Evolutionary conservation across 2,113 vertebrate genomes (phyloP).

Genomic region (Lanius ludovicianus): DNA sequence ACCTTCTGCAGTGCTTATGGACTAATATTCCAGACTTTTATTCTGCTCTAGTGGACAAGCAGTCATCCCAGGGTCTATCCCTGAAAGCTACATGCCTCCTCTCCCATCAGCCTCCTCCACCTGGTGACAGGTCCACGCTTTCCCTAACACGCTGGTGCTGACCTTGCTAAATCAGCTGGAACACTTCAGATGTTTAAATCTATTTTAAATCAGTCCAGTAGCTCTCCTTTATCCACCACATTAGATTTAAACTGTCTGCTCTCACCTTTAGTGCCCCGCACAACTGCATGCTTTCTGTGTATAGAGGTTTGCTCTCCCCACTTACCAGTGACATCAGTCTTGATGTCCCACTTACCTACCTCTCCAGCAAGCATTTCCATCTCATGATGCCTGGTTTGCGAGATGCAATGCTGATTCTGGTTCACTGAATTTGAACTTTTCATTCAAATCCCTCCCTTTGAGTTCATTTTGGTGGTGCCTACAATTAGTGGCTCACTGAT

Average conservation of each 20-base stretch:
- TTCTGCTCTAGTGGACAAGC: background rate
- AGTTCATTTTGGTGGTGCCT: background rate
- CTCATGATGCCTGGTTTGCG: background rate
- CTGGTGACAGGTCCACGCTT: background rate
- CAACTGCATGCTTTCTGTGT: background rate
- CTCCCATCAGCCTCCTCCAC: background rate
- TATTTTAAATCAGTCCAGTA: background rate
- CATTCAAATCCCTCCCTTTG: background rate
- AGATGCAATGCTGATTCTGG: background rate
- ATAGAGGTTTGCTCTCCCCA: background rate
- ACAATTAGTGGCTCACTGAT: slow-evolving; percentile 33
- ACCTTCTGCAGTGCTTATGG: background rate
- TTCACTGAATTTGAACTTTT: slow-evolving; percentile 30
- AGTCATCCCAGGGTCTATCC: background rate
- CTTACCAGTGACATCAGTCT: background rate
- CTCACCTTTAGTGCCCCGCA: background rate
- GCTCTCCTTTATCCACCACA: background rate
- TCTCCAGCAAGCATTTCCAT: background rate
- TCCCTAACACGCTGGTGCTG: background rate
- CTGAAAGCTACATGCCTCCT: background rate
- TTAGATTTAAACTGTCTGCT: background rate
- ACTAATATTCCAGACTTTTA: background rate
- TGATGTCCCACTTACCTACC: background rate
- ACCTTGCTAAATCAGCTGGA: background rate
- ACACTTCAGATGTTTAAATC: background rate